Percentiles rank a stretch among this genome's conserved stretches.
Conservation (phyloP, 2,113 vertebrate genomes). For the Beaufortia kweichowensis region DNA sequence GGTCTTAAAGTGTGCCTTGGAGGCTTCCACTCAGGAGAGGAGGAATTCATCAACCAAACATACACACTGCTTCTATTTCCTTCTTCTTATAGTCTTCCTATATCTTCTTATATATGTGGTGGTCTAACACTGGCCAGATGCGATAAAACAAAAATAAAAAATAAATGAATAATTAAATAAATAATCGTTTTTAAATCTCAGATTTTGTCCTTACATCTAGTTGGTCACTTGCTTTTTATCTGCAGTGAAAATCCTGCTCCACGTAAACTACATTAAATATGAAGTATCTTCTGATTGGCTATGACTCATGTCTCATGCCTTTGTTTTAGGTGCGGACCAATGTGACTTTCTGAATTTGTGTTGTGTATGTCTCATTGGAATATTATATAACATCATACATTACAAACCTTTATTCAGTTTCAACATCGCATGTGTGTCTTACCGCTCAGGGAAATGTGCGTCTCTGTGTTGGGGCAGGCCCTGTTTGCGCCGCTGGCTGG, state of each 20-base stretch:
- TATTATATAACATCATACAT: too few species aligned
- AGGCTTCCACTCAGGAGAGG: slow-evolving; percentile 36
- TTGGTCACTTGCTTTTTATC: background rate
- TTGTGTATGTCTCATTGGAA: too few species aligned
- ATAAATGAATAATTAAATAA: too few species aligned
- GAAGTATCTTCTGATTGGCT: slow-evolving; percentile 12
- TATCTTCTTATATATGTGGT: too few species aligned
- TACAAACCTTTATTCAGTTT: background rate
- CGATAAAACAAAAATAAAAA: too few species aligned
- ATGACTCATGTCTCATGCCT: background rate
- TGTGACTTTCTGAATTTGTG: too few species aligned
- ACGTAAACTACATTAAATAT: background rate
- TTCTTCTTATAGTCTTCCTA: too few species aligned
- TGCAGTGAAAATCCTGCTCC: background rate
- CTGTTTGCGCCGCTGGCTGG: slow-evolving; percentile 91
- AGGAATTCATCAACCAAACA: slow-evolving; percentile 36
- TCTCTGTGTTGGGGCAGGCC: slow-evolving; percentile 89
- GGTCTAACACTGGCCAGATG: background rate
- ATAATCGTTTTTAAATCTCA: too few species aligned
- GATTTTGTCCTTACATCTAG: too few species aligned
- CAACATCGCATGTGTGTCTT: slow-evolving; percentile 41
- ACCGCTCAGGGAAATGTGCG: slow-evolving; percentile 90
- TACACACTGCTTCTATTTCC: too few species aligned
- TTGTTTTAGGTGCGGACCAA: too few species aligned
- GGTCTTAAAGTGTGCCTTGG: slow-evolving; percentile 44